These are phyloP conservation scores for Parascotia fuliginaria DNA, from an alignment of 2,888 invertebrate genomes.

Conservation along the genomic window DNA sequence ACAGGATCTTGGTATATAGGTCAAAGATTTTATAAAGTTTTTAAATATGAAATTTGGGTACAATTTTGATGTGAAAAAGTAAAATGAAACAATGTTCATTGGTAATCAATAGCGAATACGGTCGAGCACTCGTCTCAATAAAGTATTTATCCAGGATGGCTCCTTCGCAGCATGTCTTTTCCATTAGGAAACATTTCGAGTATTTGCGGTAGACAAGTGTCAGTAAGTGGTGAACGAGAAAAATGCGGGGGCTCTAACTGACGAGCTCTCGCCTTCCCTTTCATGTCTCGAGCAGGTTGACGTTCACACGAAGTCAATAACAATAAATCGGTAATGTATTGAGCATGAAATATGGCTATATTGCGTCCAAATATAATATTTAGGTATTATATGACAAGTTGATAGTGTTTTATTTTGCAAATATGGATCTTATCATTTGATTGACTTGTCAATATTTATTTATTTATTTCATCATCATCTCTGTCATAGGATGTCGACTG, in stretches of 20 bases:
- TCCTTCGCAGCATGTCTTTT: constrained; percentile 82
- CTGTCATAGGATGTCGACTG: too few relatives aligned
- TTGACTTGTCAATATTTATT: too few relatives aligned
- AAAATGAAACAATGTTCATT: constrained; percentile 30
- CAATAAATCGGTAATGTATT: constrained; percentile 7
- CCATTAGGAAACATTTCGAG: constrained; percentile 82
- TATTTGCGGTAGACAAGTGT: constrained; percentile 81
- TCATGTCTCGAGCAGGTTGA: constrained; percentile 35
- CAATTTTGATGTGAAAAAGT: too few relatives aligned
- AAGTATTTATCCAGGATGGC: constrained; percentile 81
- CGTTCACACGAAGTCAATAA: constrained; percentile 46
- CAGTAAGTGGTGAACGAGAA: constrained; percentile 73
- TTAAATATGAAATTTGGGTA: too few relatives aligned
- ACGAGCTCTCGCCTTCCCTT: constrained; percentile 32
- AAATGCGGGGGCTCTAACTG: constrained; percentile 49
- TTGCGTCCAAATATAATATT: neutral
- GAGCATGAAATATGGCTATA: constrained; percentile 1
- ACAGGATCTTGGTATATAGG: too few relatives aligned
- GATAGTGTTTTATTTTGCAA: too few relatives aligned
- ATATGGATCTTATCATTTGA: too few relatives aligned
- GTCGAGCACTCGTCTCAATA: constrained; percentile 77
- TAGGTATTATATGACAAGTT: too few relatives aligned
- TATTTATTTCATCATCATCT: too few relatives aligned
- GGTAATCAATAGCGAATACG: constrained; percentile 67
- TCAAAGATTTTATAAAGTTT: too few relatives aligned